Evolutionary conservation across 2,888 invertebrate species (phyloP).

Genomic region (Lapara coniferarum): DNA sequence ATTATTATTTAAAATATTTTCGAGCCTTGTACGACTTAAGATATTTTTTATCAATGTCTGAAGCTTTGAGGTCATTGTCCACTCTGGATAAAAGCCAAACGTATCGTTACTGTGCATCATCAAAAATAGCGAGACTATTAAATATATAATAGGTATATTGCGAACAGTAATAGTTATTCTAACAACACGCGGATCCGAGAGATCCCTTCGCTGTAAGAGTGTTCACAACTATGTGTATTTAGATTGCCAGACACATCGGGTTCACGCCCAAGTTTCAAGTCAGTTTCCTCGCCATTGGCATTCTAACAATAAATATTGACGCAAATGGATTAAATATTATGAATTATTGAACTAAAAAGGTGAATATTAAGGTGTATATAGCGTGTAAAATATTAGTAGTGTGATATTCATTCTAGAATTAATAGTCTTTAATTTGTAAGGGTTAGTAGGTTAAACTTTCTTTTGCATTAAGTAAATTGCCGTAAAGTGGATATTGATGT

Average conservation of each 20-base stretch:
- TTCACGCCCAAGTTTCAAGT: not conserved
- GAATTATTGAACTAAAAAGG: no score
- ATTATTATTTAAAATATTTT: no score
- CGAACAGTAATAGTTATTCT: not conserved
- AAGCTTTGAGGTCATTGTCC: not conserved
- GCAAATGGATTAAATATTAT: not conserved
- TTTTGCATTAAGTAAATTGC: no score
- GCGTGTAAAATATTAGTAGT: no score
- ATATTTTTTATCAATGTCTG: not conserved
- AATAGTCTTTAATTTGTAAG: no score
- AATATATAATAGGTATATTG: not conserved
- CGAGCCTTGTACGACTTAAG: not conserved
- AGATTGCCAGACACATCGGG: not conserved
- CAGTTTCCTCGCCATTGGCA: not conserved
- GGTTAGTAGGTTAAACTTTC: no score
- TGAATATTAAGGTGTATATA: no score
- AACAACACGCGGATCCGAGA: not conserved
- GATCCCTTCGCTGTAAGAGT: not conserved
- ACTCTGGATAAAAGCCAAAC: slow-evolving; percentile 1
- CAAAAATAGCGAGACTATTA: not conserved
- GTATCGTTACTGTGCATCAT: not conserved
- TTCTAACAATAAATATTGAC: not conserved
- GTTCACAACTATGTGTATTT: slow-evolving; percentile 4
- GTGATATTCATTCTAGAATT: no score
- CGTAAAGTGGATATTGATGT: no score